These are phyloP conservation scores for Trichonephila clavipes DNA, from an alignment of 1,140 invertebrate genomes.

Conservation along the genomic window DNA sequence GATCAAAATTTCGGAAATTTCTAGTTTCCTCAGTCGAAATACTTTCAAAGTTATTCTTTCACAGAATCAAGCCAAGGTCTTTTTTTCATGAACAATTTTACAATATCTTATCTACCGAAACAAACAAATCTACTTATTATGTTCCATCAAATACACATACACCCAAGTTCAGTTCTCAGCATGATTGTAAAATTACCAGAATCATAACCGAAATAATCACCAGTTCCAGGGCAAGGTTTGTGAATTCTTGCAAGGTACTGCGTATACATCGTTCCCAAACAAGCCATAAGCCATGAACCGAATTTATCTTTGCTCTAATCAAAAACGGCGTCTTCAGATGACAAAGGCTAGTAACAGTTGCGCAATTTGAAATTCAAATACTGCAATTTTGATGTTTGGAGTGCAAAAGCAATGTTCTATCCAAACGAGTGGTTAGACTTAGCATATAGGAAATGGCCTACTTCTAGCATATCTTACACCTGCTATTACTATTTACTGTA, in stretches of 20 bases:
- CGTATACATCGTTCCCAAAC: neutral
- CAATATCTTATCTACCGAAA: neutral
- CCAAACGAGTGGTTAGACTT: slow-evolving; percentile 47
- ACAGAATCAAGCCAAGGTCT: neutral
- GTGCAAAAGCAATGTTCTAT: slow-evolving; percentile 41
- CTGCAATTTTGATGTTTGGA: slow-evolving; percentile 25
- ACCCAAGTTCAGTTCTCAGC: neutral
- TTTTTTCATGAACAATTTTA: neutral
- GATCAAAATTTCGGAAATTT: neutral
- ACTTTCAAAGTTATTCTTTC: neutral
- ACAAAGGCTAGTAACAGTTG: slow-evolving; percentile 41
- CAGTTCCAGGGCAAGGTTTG: neutral
- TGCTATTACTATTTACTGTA: slow-evolving; percentile 61
- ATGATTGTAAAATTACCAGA: neutral
- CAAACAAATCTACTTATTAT: neutral
- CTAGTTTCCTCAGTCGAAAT: neutral
- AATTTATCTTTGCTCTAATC: neutral
- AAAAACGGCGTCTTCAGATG: neutral
- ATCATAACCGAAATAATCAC: neutral
- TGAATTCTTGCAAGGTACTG: neutral
- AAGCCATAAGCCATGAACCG: neutral
- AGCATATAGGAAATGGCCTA: slow-evolving; percentile 69
- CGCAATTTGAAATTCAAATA: slow-evolving; percentile 72
- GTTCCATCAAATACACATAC: neutral
- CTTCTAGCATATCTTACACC: slow-evolving; percentile 61